These are phyloP conservation scores for Falco cherrug DNA, from an alignment of 2,797 vertebrate species.

Conservation along the genomic window DNA sequence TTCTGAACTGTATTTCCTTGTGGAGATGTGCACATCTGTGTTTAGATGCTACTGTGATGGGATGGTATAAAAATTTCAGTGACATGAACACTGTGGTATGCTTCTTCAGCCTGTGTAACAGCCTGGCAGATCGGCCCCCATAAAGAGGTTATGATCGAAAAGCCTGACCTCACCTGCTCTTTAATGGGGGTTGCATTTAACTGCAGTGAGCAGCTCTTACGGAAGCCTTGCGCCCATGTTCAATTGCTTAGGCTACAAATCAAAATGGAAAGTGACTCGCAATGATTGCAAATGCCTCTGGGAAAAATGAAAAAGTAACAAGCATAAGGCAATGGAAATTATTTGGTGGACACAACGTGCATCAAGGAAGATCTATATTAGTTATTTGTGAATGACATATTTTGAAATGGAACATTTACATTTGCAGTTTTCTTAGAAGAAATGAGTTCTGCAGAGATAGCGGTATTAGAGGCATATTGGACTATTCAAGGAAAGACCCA, in stretches of 20 bases:
- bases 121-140: neutral
- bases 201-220: neutral
- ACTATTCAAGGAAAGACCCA: neutral
- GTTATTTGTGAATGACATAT: neutral
- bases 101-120: neutral
- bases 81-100: neutral
- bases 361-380: neutral
- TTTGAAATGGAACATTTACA: neutral
- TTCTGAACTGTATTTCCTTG: neutral
- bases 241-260: neutral
- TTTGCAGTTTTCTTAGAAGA: neutral
- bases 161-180: neutral
- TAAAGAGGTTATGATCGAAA: neutral
- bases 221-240: accelerated
- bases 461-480: neutral
- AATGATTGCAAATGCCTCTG: conserved; percentile 23
- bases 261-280: neutral
- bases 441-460: neutral
- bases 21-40: neutral
- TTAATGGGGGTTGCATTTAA: neutral
- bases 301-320: conserved; percentile 25
- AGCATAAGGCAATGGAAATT: neutral
- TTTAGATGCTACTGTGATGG: neutral
- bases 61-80: neutral
- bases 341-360: neutral